Percentiles rank a stretch among this genome's conserved stretches.
phyloP scores from a whole-genome alignment of 1,140 invertebrate species.

The Bombus ignitus region DNA sequence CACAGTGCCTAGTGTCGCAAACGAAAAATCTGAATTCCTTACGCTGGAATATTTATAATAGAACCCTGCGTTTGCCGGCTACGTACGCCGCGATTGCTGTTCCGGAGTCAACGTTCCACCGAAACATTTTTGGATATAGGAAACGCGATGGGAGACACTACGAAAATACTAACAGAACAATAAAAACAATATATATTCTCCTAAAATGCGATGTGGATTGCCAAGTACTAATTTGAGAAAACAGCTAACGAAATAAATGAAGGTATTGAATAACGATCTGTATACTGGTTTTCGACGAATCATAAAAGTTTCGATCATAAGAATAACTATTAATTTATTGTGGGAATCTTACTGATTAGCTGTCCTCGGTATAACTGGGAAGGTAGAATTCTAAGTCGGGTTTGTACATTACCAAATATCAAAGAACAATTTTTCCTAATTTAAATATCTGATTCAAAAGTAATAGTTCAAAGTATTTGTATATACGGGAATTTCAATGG shows the following conservation, averaged over 20 bases:
- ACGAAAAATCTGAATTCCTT: conserved; percentile 43
- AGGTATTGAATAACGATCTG: background rate
- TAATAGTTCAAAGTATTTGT: background rate
- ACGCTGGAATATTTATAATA: conserved; percentile 46
- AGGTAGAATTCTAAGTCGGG: background rate
- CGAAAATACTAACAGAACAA: background rate
- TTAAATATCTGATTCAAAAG: background rate
- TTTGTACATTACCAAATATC: background rate
- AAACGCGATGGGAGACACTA: background rate
- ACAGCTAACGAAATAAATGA: background rate
- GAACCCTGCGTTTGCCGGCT: conserved; percentile 9
- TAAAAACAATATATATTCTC: background rate
- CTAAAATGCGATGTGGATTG: background rate
- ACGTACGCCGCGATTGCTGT: background rate
- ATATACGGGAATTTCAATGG: background rate
- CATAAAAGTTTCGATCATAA: background rate
- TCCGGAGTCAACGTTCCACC: background rate
- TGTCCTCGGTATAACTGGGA: background rate
- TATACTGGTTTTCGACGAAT: background rate
- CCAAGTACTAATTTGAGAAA: background rate
- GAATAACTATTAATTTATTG: no score
- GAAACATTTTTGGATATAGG: background rate
- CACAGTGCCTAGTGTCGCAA: background rate
- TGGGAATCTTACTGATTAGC: no score
- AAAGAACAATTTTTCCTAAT: background rate